phyloP scores from a whole-genome alignment of 2,888 invertebrate genomes.

The Eucriotettix oculatus region DNA sequence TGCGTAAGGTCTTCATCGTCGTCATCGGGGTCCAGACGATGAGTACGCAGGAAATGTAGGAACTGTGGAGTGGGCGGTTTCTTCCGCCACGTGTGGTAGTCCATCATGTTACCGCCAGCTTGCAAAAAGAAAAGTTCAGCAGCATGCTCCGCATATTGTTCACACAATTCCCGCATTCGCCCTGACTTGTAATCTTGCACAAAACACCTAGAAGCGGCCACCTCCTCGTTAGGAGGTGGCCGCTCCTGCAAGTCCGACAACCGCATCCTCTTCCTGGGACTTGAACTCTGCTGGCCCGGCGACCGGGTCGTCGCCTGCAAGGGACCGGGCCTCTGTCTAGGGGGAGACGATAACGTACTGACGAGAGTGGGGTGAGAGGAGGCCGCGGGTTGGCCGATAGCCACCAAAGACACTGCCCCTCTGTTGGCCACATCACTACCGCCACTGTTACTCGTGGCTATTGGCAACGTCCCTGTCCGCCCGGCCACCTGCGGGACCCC shows the following conservation, averaged over 20 bases:
- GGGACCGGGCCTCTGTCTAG: slow-evolving; percentile 8
- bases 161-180: slow-evolving; percentile 49
- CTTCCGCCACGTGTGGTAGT: slow-evolving; percentile 71
- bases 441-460: slow-evolving; percentile 3
- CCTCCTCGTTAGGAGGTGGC: slow-evolving; percentile 25
- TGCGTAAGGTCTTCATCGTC: slow-evolving; percentile 28
- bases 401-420: slow-evolving; percentile 11
- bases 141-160: slow-evolving; percentile 55
- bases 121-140: slow-evolving; percentile 78
- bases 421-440: slow-evolving; percentile 4
- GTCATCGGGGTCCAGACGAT: slow-evolving; percentile 45
- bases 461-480: slow-evolving; percentile 4
- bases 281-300: slow-evolving; percentile 18
- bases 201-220: slow-evolving; percentile 41
- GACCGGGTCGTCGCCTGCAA: slow-evolving; percentile 8
- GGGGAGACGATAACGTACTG: slow-evolving; percentile 13
- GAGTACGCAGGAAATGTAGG: slow-evolving; percentile 55
- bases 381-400: slow-evolving; percentile 7
- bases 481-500: slow-evolving; percentile 6
- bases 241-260: slow-evolving; percentile 26
- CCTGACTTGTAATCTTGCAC: slow-evolving; percentile 55
- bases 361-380: slow-evolving; percentile 14
- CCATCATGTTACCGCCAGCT: slow-evolving; percentile 75
- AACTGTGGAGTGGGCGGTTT: slow-evolving; percentile 59
- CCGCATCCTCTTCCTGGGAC: slow-evolving; percentile 30